Conservation (phyloP, 1,140 invertebrate genomes). For the Lucilia sericata region DNA sequence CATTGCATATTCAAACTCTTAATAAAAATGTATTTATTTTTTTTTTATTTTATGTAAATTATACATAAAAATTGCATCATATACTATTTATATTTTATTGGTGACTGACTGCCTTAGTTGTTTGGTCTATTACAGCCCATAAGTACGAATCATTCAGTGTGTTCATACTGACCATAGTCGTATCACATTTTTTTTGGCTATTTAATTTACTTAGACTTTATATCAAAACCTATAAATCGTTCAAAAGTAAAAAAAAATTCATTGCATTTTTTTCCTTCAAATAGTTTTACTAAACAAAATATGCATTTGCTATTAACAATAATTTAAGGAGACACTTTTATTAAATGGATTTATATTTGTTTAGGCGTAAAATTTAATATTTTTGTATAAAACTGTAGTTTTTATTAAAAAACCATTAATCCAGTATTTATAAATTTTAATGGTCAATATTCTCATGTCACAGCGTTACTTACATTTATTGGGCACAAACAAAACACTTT, state of each 20-base stretch:
- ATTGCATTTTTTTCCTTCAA: neutral
- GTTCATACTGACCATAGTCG: neutral
- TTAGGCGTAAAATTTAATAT: neutral
- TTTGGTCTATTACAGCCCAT: too few relatives aligned
- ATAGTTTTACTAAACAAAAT: neutral
- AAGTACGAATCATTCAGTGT: neutral
- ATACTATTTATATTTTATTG: constrained; percentile 18
- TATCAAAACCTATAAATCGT: constrained; percentile 41
- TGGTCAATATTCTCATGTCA: neutral
- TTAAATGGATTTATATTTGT: constrained; percentile 21
- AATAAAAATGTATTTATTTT: neutral
- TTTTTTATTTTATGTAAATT: neutral
- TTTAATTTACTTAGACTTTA: constrained; percentile 30
- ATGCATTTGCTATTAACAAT: constrained; percentile 20
- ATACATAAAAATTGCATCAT: constrained; percentile 8
- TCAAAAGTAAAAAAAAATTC: neutral
- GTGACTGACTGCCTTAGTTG: constrained; percentile 4
- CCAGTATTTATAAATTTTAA: neutral
- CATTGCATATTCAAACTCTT: too few relatives aligned
- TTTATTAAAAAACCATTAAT: neutral
- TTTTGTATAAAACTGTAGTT: neutral
- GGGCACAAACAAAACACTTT: too few relatives aligned
- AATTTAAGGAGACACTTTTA: constrained; percentile 45
- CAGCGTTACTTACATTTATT: too few relatives aligned
- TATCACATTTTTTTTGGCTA: neutral